Percentiles rank a stretch among this genome's conserved stretches.
These are phyloP conservation scores for Chiloscyllium punctatum DNA, from an alignment of 2,797 vertebrate species.

Conservation along the genomic window DNA sequence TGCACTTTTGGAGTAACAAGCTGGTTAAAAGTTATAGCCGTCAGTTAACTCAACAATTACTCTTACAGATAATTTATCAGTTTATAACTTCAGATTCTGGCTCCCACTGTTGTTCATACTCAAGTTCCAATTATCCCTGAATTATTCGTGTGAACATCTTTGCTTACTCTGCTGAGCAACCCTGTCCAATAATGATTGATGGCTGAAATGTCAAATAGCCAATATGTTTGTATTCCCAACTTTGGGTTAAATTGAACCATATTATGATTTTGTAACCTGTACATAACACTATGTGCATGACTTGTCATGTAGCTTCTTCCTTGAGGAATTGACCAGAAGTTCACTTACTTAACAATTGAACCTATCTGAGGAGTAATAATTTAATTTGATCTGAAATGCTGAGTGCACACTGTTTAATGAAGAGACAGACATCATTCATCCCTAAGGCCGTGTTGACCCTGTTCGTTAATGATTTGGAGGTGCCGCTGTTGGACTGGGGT, in stretches of 20 bases:
- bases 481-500: too few species aligned
- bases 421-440: neutral
- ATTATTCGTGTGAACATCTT: neutral
- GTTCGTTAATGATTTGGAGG: too few species aligned
- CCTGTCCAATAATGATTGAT: too few species aligned
- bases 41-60: neutral
- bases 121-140: neutral
- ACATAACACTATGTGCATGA: too few species aligned
- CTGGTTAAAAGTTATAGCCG: neutral
- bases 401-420: neutral
- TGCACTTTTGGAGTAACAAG: neutral
- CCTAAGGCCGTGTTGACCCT: neutral
- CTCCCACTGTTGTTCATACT: neutral
- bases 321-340: too few species aligned
- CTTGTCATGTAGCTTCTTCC: too few species aligned
- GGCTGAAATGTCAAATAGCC: neutral
- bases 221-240: neutral
- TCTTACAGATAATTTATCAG: neutral
- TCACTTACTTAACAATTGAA: too few species aligned
- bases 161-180: neutral
- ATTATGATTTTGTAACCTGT: too few species aligned
- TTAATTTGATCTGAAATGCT: neutral
- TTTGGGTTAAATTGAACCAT: too few species aligned
- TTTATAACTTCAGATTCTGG: neutral
- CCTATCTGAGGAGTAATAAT: too few species aligned